Conservation (phyloP, 2,113 vertebrate species). For the Sterna hirundo region DNA sequence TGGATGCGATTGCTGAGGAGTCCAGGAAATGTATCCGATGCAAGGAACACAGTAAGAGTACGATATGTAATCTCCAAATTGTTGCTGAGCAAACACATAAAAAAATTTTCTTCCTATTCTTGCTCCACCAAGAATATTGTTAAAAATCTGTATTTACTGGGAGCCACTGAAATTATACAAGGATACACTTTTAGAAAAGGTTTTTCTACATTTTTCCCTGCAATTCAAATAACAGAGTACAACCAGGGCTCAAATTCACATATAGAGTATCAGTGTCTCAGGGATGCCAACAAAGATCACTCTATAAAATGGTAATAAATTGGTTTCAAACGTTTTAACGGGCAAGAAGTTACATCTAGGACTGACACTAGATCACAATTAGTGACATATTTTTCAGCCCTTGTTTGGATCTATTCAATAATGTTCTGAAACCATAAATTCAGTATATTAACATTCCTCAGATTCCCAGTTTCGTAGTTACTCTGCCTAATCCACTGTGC, state of each 20-base stretch:
- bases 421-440: neutral
- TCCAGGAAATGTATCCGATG: neutral
- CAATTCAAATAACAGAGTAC: neutral
- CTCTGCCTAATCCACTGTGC: neutral
- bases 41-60: neutral
- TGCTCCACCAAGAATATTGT: neutral
- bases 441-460: neutral
- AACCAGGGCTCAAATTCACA: neutral
- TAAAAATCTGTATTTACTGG: neutral
- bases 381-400: neutral
- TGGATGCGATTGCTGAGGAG: neutral
- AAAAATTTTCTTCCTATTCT: neutral
- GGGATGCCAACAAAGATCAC: neutral
- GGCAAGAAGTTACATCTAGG: neutral
- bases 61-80: neutral
- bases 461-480: neutral
- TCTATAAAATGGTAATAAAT: neutral
- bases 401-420: neutral
- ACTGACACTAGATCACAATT: neutral
- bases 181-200: neutral
- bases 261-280: accelerated
- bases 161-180: neutral
- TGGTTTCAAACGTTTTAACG: neutral
- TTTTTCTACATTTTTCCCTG: accelerated
- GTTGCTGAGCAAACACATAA: neutral